Base-by-base conservation (phyloP, 2,113 vertebrate species). In the Anas platyrhynchos region DNA sequence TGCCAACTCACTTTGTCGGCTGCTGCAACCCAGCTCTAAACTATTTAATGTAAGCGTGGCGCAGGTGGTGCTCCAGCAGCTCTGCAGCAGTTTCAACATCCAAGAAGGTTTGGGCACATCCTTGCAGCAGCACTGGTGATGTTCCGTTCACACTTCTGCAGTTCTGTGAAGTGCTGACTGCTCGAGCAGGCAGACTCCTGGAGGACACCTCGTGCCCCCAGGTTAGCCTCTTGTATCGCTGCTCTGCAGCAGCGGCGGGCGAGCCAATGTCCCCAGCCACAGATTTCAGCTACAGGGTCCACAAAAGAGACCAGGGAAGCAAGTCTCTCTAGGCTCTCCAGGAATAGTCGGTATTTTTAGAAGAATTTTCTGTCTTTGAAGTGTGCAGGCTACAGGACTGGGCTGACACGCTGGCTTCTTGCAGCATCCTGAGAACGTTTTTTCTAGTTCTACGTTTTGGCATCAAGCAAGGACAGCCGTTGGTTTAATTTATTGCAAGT, bases 201-300 rank as follows among this genome's bases (percentile, higher is more conserved):
- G 32, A 55, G 59, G 46, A 52, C 27, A 13, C 52, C 21, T 34
- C 46, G 6, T 17, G 36, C 18, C 21, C 31, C 46, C 56, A 54
- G 36, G 32, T 54, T 56, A 25, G 34, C 29, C 44, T 2, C 31
- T 20, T 1, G 0, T 5, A 16, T 13, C 13, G 2, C 1, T 17
- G 34, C 29, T 46, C 54, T 14, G 18, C 26, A 58, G 54, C 34
- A 55, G 55, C 61, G 61, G 58, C 29, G 62, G 59, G 67, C 41
- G 52, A 83, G 56, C 13, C 36, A 44, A 43, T 23, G 48, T 4
- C 11, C 1, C 2, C 3, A 1, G 34, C 44, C 36, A 27, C 32
- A 80, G 63, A 62, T 23, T 5, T 61, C 38, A 61, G 23, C 58
- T 36, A 26, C 0, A 0, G 38, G 75, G 15, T 9, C 14, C 54